Evolutionary conservation across 64 coral and sea anemone genomes (phyloP), one percentile per base, ranked within the genome.

Genomic region (Trachythela sp.): DNA sequence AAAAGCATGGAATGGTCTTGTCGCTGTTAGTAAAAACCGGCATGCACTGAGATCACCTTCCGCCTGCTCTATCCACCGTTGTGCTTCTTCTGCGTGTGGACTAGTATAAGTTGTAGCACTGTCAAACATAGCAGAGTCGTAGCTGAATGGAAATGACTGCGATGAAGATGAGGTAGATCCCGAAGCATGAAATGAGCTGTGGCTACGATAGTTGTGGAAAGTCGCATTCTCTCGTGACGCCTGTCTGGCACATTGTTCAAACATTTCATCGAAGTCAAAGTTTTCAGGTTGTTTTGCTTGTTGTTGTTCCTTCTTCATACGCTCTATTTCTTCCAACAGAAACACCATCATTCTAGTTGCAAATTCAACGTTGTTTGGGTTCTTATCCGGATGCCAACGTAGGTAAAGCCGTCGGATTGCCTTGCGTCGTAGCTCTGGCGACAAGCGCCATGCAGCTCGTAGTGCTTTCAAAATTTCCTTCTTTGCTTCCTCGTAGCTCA

Each of bases 341-440:
- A 94, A 94, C 84, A 91, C 84, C 52, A 87, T 77, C 15, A 94
- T 92, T 40, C 94, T 84, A 0, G 75, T 97, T 3, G 95, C 92
- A 83, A 97, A 87, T 9, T 94, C 87, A 58, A 92, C 84, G 90
- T 94, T 94, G 39, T 94, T 90, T 13, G 90, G 56, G 48, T 94
- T 97, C 48, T 97, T 97, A 77, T 94, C 95, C 1, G 95, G 95
- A 84, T 97, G 95, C 95, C 95, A 97, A 37, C 92, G 92, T 17
- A 97, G 51, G 22, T 68, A 97, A 18, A 97, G 95, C 22, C 95
- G 95, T 48, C 37, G 85, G 0, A 97, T 6, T 2, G 95, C 92
- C 30, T 97, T 97, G 9, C 89, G 89, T n/a, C 88, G 70, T 54
- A 94, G 80, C 35, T 94, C 95, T 75, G 93, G 85, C 15, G 92